phyloP scores from a whole-genome alignment of 2,888 invertebrate species.

The Cryptus viduatorius region DNA sequence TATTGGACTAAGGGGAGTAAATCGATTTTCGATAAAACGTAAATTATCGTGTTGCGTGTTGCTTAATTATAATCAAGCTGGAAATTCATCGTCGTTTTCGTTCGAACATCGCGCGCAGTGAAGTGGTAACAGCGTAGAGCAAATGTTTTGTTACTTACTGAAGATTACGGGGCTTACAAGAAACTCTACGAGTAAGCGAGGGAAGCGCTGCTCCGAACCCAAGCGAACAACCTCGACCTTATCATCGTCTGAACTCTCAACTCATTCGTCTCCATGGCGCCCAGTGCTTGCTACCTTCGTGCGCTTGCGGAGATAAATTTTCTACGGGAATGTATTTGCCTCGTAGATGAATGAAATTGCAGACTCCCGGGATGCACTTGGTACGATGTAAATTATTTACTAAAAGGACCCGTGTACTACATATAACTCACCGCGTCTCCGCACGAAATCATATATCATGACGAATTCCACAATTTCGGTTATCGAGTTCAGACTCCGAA shows the following conservation, averaged over 20 bases:
- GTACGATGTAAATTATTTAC: constrained; percentile 56
- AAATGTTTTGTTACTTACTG: constrained; percentile 79
- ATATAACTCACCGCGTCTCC: background rate
- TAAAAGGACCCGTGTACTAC: background rate
- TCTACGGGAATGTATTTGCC: constrained; percentile 63
- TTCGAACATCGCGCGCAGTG: constrained; percentile 6
- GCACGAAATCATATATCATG: background rate
- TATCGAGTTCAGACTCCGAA: background rate
- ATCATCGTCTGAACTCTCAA: constrained; percentile 68
- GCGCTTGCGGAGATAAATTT: constrained; percentile 64
- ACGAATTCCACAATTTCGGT: background rate
- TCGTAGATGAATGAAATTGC: constrained; percentile 64
- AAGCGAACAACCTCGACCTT: constrained; percentile 59
- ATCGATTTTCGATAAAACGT: constrained; percentile 12
- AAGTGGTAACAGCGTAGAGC: constrained; percentile 24
- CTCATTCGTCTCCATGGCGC: constrained; percentile 63
- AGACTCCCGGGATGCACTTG: constrained; percentile 31
- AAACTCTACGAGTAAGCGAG: constrained; percentile 69
- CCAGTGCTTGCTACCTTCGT: constrained; percentile 51
- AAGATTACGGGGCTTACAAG: constrained; percentile 80
- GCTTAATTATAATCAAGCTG: constrained; percentile 55
- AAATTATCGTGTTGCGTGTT: constrained; percentile 18
- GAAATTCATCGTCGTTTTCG: constrained; percentile 41
- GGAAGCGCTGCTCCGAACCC: constrained; percentile 13
- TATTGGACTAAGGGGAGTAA: background rate